Evolutionary conservation across 1,140 invertebrate genomes (phyloP), one percentile per base, ranked within the genome.

Genomic region (Alviniconcha marisindica): DNA sequence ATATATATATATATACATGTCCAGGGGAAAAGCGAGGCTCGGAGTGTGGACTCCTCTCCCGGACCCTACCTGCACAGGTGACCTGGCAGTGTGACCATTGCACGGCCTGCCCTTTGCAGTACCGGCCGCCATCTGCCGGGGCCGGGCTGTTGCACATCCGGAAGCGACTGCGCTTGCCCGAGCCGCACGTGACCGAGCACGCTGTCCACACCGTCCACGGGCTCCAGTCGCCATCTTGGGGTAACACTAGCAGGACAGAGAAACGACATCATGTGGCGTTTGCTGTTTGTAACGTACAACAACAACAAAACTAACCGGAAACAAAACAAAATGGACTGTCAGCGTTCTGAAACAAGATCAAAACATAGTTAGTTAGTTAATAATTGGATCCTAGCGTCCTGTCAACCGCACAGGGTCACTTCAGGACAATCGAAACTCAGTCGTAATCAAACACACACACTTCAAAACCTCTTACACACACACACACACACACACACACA

Each of bases 121-220:
- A 87, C 10, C 78, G 63, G 21, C 91, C 91, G 44, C 90, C 90
- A 71, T 87, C 74, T 24, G 78, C 42, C 0, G 92, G 91, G 21
- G 82, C n/a, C 0, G 92, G 92, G 33, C 87, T 88, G 69, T 85
- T 89, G 79, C 92, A 93, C 18, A 84, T 86, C 42, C 91, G 83
- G 42, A 82, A 87, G 12, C 92, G 87, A 54, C 83, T 88, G 51
- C 83, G 78, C 66, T 87, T 89, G 4, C 92, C 92, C 14, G 63
- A 71, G 24, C 89, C 91, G 81, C 92, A 93, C 12, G 90, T 88
- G 12, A 87, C 87, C 3, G 87, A 87, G 77, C 92, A 93, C 18
- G 78, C 14, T 0, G 87, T 84, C 91, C 91, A 93, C 21, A 56
- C 12, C 12, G 87, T 87, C 92, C 92, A 93, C 4, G 44, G 44